phyloP scores from a whole-genome alignment of 2,888 invertebrate genomes.

The Carpatolechia fugitivella region DNA sequence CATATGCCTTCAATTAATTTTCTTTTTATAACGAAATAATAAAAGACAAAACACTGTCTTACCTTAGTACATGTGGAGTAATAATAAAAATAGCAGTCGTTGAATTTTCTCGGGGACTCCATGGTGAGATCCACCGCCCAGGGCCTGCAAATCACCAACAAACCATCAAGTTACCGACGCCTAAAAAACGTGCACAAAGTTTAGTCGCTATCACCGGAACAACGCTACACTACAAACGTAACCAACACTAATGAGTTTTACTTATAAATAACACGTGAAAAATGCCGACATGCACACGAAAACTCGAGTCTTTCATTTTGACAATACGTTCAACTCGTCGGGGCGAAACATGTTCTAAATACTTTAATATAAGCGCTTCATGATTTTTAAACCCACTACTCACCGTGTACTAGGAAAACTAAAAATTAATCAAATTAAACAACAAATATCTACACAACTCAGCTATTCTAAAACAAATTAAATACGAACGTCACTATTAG shows the following conservation, averaged over 20 bases:
- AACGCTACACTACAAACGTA: slow-evolving; percentile 35
- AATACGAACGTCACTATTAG: slow-evolving; percentile 69
- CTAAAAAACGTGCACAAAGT: slow-evolving; percentile 34
- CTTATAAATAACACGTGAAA: slow-evolving; percentile 40
- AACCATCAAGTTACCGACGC: slow-evolving; percentile 34
- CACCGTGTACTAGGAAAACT: slow-evolving; percentile 62
- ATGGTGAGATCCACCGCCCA: slow-evolving; percentile 69
- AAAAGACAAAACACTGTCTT: slow-evolving; percentile 36
- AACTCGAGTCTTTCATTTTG: slow-evolving; percentile 61
- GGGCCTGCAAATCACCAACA: slow-evolving; percentile 58
- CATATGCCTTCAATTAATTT: too few relatives aligned
- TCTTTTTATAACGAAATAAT: too few relatives aligned
- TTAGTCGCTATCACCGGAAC: slow-evolving; percentile 27
- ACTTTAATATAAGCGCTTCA: slow-evolving; percentile 44
- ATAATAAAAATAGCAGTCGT: slow-evolving; percentile 94
- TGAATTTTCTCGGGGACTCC: slow-evolving; percentile 87
- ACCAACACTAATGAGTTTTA: slow-evolving; percentile 25
- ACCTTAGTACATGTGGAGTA: slow-evolving; percentile 93
- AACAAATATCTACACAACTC: slow-evolving; percentile 66
- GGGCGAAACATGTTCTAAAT: slow-evolving; percentile 56
- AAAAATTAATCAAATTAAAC: slow-evolving; percentile 70
- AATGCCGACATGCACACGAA: slow-evolving; percentile 38
- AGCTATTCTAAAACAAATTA: slow-evolving; percentile 68
- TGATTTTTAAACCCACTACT: slow-evolving; percentile 46
- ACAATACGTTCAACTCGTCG: slow-evolving; percentile 66